Percentiles rank a stretch among this genome's conserved stretches.
phyloP scores from a whole-genome alignment of 2,797 vertebrate species.

The Lates japonicus region DNA sequence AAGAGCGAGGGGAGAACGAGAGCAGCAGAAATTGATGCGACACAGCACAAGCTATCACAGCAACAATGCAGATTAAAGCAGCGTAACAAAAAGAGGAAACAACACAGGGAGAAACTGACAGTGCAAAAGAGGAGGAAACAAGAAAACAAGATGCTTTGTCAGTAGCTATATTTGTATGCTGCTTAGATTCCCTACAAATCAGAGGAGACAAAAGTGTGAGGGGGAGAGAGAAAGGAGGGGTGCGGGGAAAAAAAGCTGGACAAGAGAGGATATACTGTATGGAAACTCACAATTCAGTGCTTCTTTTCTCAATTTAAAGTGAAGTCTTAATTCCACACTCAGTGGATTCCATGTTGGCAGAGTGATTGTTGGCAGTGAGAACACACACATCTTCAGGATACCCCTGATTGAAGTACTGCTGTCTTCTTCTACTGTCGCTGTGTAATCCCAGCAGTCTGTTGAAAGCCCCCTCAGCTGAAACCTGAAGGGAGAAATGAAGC shows the following conservation, averaged over 20 bases:
- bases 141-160: conserved; percentile 56
- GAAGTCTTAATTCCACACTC: conserved; percentile 11
- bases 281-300: background rate
- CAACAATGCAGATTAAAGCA: conserved; percentile 57
- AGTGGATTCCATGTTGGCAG: conserved; percentile 19
- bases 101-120: conserved; percentile 32
- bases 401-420: conserved; percentile 57
- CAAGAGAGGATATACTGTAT: background rate
- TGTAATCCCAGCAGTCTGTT: conserved; percentile 63
- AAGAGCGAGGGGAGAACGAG: background rate
- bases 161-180: conserved; percentile 31
- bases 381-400: conserved; percentile 36
- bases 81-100: conserved; percentile 32
- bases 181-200: conserved; percentile 47
- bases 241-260: background rate
- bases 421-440: conserved; percentile 36
- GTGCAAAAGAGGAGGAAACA: conserved; percentile 32
- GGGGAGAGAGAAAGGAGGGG: background rate
- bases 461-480: conserved; percentile 47
- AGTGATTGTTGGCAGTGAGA: conserved; percentile 48
- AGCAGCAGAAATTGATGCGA: conserved; percentile 41
- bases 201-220: conserved; percentile 40
- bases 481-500: conserved; percentile 50
- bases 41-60: conserved; percentile 31
- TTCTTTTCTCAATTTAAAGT: conserved; percentile 30